Evolutionary conservation across 2,888 invertebrate genomes (phyloP).

Genomic region (Drosophila subsilvestris): DNA sequence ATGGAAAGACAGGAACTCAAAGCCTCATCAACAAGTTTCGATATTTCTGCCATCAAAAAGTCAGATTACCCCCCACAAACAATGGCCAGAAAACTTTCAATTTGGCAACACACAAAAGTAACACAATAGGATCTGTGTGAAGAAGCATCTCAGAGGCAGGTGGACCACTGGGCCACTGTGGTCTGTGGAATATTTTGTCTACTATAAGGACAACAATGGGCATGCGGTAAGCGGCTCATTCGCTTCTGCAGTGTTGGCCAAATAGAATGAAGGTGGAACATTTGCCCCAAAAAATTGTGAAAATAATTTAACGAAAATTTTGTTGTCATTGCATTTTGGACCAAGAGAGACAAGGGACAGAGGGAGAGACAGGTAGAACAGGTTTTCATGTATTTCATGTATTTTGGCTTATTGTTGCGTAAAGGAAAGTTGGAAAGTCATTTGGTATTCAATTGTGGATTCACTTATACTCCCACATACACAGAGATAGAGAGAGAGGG

Average conservation of each 20-base stretch:
- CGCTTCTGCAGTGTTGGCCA: constrained; percentile 40
- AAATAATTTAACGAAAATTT: constrained; percentile 30
- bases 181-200: no score
- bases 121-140: constrained; percentile 10
- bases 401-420: constrained; percentile 23
- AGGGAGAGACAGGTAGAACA: background rate
- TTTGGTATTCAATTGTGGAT: constrained; percentile 71
- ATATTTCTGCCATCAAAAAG: background rate
- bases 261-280: constrained; percentile 43
- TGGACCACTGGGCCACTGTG: no score
- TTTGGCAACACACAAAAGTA: background rate
- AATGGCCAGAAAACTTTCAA: background rate
- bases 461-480: constrained; percentile 48
- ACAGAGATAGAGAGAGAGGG: constrained; percentile 35
- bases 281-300: constrained; percentile 26
- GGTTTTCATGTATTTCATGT: constrained; percentile 5
- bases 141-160: no score
- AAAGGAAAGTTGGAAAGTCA: constrained; percentile 67
- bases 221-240: constrained; percentile 57
- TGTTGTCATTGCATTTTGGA: constrained; percentile 37
- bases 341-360: background rate
- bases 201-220: constrained; percentile 4
- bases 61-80: no score
- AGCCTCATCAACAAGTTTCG: background rate
- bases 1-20: background rate